Base-by-base conservation (phyloP, 2,113 vertebrate species). In the Rhea americana region DNA sequence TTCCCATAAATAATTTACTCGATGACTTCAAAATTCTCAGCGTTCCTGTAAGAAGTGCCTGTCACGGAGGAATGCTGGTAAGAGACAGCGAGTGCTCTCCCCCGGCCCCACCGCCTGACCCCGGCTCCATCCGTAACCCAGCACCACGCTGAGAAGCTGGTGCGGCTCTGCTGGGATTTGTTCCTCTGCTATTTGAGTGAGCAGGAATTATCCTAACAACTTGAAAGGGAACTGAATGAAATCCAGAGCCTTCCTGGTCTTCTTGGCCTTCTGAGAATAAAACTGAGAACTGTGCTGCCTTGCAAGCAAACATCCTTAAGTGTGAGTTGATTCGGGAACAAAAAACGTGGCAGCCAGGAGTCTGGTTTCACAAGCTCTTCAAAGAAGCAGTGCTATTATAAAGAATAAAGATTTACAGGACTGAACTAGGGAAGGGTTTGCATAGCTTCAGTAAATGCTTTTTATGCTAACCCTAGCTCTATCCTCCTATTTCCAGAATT, bases 1-100 rank as follows among this genome's bases (percentile, higher is more conserved):
- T 96, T 93, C 14, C 37, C 63, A 82, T 96, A 88, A 94, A 96
- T 95, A 91, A 94, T 94, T 94, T 70, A 96, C 84, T 79, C 43
- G 63, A 91, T 87, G 30, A 65, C 77, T 90, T 94, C 70, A 84
- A 94, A 95, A 91, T 91, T 78, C 90, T 95, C 67, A 0, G 45
- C 0, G 0, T 96, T 95, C 85, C 90, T 95, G 94, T 93, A 96
- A 95, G 94, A 86, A 90, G 73, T 55, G 77, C 80, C 76, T 73
- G 73, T 86, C 90, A 90, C 0, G 4, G 59, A 84, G 70, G 35
- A 76, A 45, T 94, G 91, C 87, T 94, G 88, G 94, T 96, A 95
- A 96, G 53, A 95, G 66, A 66, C 1, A 1, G 58, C 8, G 72
- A 55, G 9, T 48, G 58, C 62, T 78, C 66, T 90, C 78, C 51